Evolutionary conservation across 2,888 invertebrate genomes (phyloP).

Genomic region (Apeira syringaria): DNA sequence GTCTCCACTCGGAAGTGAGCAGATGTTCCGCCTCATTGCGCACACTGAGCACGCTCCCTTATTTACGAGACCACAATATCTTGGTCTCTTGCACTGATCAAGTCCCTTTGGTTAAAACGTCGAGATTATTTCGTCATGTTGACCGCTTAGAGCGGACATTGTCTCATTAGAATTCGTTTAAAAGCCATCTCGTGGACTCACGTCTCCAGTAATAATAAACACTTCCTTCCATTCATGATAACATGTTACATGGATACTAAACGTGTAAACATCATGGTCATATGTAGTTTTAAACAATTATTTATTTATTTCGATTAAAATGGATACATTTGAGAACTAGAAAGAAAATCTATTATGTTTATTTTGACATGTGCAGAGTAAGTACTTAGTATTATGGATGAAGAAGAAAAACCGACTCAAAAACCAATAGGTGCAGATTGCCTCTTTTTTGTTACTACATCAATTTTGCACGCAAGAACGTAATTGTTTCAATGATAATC

Average conservation of each 20-base stretch:
- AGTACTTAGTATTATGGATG: too few relatives aligned
- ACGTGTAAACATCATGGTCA: slow-evolving; percentile 17
- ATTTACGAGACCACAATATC: slow-evolving; percentile 22
- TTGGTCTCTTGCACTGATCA: slow-evolving; percentile 3
- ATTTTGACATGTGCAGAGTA: too few relatives aligned
- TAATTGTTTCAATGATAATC: too few relatives aligned
- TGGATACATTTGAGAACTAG: too few relatives aligned
- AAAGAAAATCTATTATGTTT: too few relatives aligned
- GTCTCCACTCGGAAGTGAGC: slow-evolving; percentile 47
- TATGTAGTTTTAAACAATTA: too few relatives aligned
- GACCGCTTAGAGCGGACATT: slow-evolving; percentile 28
- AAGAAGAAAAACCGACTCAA: too few relatives aligned
- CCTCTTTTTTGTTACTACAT: too few relatives aligned
- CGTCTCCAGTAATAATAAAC: slow-evolving; percentile 43
- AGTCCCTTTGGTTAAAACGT: slow-evolving; percentile 12
- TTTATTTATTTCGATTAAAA: too few relatives aligned
- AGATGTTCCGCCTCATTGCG: slow-evolving; percentile 42
- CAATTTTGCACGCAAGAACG: too few relatives aligned
- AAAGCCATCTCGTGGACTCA: slow-evolving; percentile 41
- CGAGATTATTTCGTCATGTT: slow-evolving; percentile 12
- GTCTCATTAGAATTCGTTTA: slow-evolving; percentile 47
- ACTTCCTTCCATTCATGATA: slow-evolving; percentile 51
- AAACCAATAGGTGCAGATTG: too few relatives aligned
- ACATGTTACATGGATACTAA: slow-evolving; percentile 32
- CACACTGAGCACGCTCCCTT: slow-evolving; percentile 38